Percentiles rank a stretch among this genome's conserved stretches.
phyloP scores from a whole-genome alignment of 2,888 invertebrate genomes.

The Acanthosoma haemorrhoidale region DNA sequence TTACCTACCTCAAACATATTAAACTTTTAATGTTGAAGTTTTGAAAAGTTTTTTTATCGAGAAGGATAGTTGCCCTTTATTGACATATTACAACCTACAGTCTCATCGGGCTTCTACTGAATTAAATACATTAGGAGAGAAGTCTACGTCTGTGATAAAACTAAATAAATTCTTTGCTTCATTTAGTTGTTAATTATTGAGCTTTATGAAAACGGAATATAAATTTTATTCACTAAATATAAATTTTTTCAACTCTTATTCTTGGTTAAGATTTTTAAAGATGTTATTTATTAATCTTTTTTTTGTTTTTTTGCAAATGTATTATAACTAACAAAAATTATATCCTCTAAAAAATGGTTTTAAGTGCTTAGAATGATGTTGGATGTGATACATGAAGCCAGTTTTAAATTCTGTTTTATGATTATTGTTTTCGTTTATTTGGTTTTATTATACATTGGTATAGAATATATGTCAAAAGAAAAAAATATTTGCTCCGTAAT shows the following conservation, averaged over 20 bases:
- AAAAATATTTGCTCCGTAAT: slow-evolving; percentile 5
- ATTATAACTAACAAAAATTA: slow-evolving; percentile 25
- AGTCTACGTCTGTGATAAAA: slow-evolving; percentile 21
- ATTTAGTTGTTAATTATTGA: slow-evolving; percentile 21
- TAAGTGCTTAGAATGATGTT: slow-evolving; percentile 38
- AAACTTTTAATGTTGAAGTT: background rate
- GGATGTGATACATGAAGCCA: slow-evolving; percentile 39
- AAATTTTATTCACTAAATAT: background rate
- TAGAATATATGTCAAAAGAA: slow-evolving; percentile 21
- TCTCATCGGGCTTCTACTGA: background rate
- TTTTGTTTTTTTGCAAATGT: background rate
- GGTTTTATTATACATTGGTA: slow-evolving; percentile 26
- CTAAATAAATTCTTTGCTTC: slow-evolving; percentile 15
- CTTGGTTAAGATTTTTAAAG: background rate
- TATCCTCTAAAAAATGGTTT: slow-evolving; percentile 31
- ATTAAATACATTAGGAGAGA: background rate
- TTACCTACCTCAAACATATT: background rate
- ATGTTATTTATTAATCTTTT: slow-evolving; percentile 7
- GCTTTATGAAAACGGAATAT: slow-evolving; percentile 19
- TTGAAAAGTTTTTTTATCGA: background rate
- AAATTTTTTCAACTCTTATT: background rate
- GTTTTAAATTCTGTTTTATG: slow-evolving; percentile 26
- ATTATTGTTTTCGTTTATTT: slow-evolving; percentile 27
- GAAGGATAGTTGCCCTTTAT: background rate
- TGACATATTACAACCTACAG: background rate